phyloP scores from a whole-genome alignment of 2,888 invertebrate species.

The Leptinotarsa haldemani region DNA sequence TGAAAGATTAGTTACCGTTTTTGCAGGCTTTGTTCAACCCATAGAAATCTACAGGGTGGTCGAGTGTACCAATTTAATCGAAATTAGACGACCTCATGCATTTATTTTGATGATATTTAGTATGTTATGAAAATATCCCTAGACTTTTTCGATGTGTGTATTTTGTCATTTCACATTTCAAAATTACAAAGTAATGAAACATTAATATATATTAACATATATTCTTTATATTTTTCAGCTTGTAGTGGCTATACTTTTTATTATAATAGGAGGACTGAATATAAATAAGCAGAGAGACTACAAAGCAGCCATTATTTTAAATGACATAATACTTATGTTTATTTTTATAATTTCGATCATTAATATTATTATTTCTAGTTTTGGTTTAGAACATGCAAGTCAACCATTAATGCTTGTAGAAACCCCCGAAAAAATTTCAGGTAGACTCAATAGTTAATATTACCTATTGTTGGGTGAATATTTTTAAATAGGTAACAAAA shows the following conservation, averaged over 20 bases:
- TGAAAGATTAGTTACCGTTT: no score
- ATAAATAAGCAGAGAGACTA: slow-evolving; percentile 82
- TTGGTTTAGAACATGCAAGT: slow-evolving; percentile 84
- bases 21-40: no score
- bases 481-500: no score
- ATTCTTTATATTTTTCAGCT: slow-evolving; percentile 74
- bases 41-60: no score
- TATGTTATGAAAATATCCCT: no score
- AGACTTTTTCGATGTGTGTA: no score
- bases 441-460: neutral
- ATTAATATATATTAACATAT: slow-evolving; percentile 5
- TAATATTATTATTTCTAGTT: slow-evolving; percentile 86
- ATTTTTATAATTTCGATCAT: slow-evolving; percentile 85
- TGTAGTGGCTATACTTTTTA: slow-evolving; percentile 83
- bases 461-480: neutral
- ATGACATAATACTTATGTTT: slow-evolving; percentile 83
- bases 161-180: no score
- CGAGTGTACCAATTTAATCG: no score
- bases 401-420: slow-evolving; percentile 69
- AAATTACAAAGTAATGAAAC: neutral
- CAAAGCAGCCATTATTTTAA: slow-evolving; percentile 80
- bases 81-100: no score
- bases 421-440: slow-evolving; percentile 16
- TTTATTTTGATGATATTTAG: no score
- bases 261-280: slow-evolving; percentile 85